Conservation (phyloP, 2,113 vertebrate species). For the Halichoeres trimaculatus region DNA sequence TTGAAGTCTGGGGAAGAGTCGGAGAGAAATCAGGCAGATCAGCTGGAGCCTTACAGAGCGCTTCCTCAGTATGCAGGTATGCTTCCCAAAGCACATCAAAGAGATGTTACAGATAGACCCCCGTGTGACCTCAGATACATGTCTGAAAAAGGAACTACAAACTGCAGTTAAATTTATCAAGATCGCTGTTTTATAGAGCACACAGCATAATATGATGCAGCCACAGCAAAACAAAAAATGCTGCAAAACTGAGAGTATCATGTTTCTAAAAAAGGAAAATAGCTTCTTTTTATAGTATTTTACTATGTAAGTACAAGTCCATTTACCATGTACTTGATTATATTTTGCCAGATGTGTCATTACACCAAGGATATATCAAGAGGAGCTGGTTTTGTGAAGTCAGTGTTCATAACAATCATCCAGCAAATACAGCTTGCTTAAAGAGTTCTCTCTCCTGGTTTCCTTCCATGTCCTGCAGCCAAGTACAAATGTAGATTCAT, state of each 20-base stretch:
- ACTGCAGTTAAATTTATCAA: conserved; percentile 39
- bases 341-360: background rate
- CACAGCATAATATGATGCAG: no score
- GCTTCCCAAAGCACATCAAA: conserved; percentile 70
- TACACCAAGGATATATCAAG: background rate
- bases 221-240: conserved; percentile 17
- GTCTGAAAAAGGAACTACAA: conserved; percentile 35
- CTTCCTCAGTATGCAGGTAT: conserved; percentile 68
- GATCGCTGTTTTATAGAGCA: conserved; percentile 24
- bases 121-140: conserved; percentile 42
- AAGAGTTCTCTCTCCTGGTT: background rate
- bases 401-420: background rate
- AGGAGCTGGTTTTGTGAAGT: background rate
- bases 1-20: conserved; percentile 39
- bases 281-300: no score
- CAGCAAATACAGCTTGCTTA: no score
- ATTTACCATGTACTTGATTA: background rate
- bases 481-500: background rate
- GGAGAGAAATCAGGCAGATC: conserved; percentile 51
- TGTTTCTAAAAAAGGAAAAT: no score
- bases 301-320: no score
- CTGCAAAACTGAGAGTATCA: no score
- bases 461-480: background rate
- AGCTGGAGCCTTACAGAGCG: conserved; percentile 46
- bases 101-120: conserved; percentile 68